Base-by-base conservation (phyloP, 1,140 invertebrate species). In the Zophobas atratus region DNA sequence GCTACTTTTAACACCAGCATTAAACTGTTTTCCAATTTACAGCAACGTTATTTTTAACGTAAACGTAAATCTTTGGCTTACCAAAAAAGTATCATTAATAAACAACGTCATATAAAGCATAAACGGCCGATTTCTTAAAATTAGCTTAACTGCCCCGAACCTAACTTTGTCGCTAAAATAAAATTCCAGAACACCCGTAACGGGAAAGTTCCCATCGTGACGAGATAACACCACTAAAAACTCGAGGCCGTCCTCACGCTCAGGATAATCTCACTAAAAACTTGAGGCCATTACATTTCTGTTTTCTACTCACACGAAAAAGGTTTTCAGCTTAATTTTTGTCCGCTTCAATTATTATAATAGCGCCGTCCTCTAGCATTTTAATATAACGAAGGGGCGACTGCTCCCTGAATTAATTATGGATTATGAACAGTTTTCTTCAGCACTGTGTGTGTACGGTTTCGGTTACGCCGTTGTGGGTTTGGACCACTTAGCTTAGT, bases 191-290 rank as follows among this genome's bases (percentile, higher is more conserved):
- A 8, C 39, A 67, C 20, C 41, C 33, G 60, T 67, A 48, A 67
- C 60, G 20, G 39, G 39, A 67, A 43, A 67, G 36, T 67, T 67
- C 39, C 33, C 39, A 38, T 63, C 57, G 8, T 67, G 39, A 32
- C 35, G 56, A 20, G 60, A 43, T 67, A 67, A 67, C 43, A 6
- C 60, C 20, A 43, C 60, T 67, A 67, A 67, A 67, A 67, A 67
- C 60, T 46, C n/a, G 41, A 67, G 60, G n/a, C 60, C 60, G 43
- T 67, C 60, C 60, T 67, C 56, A 36, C 36, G 39, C 38, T 33
- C n/a, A 43, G 60, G 60, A 67, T 67, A 67, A 67, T 67, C 35
- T 36, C 60, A 67, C 60, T 67, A 67, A 67, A 67, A 67, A 67
- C 60, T 67, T 67, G 60, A n/a, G n/a, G 20, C 60, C 60, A 67